phyloP scores from a whole-genome alignment of 2,888 invertebrate genomes.

The Halocaridina rubra region DNA sequence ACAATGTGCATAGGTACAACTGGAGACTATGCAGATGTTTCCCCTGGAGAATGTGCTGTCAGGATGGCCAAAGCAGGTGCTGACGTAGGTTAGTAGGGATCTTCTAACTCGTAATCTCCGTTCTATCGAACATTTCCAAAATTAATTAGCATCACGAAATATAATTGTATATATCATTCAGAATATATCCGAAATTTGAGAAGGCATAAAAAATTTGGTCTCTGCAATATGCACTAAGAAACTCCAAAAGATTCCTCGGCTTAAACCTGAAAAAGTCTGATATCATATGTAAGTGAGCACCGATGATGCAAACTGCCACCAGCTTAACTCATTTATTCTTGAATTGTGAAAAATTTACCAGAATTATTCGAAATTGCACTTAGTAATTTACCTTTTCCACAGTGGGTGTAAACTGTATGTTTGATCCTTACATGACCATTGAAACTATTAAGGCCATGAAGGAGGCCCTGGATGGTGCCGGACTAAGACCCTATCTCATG shows the following conservation, averaged over 20 bases:
- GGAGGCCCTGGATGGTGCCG: slow-evolving; percentile 66
- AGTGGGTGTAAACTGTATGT: slow-evolving; percentile 67
- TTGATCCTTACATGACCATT: slow-evolving; percentile 67
- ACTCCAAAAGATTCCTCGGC: too few species aligned
- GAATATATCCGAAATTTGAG: too few species aligned
- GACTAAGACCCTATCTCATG: slow-evolving; percentile 67
- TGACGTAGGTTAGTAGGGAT: slow-evolving; percentile 58
- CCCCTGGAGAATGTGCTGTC: slow-evolving; percentile 68
- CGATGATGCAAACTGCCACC: too few species aligned
- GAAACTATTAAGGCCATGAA: slow-evolving; percentile 67
- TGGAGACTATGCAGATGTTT: slow-evolving; percentile 68
- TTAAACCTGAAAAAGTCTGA: too few species aligned
- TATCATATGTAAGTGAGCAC: too few species aligned
- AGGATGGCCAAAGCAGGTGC: slow-evolving; percentile 68
- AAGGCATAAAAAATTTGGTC: too few species aligned
- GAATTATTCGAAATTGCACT: too few species aligned
- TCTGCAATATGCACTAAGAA: too few species aligned
- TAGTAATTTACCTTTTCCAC: too few species aligned
- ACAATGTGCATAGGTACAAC: slow-evolving; percentile 69
- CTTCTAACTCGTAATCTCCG: background rate
- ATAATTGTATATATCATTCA: too few species aligned
- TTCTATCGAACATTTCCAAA: background rate
- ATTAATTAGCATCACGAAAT: background rate
- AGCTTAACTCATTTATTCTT: too few species aligned
- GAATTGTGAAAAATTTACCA: too few species aligned